These are phyloP conservation scores for Phasia obesa DNA, from an alignment of 2,888 invertebrate genomes.

Conservation along the genomic window DNA sequence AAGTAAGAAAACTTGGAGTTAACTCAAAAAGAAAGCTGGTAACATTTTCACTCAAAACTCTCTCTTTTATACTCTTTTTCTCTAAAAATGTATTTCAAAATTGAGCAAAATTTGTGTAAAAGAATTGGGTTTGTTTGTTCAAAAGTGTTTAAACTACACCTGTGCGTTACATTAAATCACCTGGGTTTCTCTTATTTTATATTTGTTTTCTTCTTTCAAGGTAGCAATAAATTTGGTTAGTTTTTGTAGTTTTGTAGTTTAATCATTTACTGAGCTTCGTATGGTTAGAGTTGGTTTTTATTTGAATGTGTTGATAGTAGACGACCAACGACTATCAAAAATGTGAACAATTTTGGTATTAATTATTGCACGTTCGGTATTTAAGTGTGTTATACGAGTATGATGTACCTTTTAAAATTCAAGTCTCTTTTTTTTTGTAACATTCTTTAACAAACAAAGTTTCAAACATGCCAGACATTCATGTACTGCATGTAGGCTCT, in stretches of 20 bases:
- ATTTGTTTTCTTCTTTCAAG: neutral
- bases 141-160: constrained; percentile 54
- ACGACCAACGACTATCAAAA: constrained; percentile 52
- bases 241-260: constrained; percentile 62
- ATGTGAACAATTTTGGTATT: constrained; percentile 65
- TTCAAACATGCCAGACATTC: constrained; percentile 64
- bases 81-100: neutral
- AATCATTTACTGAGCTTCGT: neutral
- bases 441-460: constrained; percentile 41
- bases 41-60: neutral
- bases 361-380: constrained; percentile 62
- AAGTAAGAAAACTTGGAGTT: too few relatives aligned
- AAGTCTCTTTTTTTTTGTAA: neutral
- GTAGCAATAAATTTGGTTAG: constrained; percentile 6
- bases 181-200: constrained; percentile 26
- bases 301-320: constrained; percentile 41
- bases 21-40: constrained; percentile 62
- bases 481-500: constrained; percentile 46
- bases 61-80: constrained; percentile 16
- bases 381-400: constrained; percentile 47
- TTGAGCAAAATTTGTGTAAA: neutral
- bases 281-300: constrained; percentile 12
- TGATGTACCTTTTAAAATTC: constrained; percentile 32
- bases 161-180: constrained; percentile 65
- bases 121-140: constrained; percentile 10